Conservation (phyloP, 2,888 invertebrate species). For the Strigamia maritima region DNA sequence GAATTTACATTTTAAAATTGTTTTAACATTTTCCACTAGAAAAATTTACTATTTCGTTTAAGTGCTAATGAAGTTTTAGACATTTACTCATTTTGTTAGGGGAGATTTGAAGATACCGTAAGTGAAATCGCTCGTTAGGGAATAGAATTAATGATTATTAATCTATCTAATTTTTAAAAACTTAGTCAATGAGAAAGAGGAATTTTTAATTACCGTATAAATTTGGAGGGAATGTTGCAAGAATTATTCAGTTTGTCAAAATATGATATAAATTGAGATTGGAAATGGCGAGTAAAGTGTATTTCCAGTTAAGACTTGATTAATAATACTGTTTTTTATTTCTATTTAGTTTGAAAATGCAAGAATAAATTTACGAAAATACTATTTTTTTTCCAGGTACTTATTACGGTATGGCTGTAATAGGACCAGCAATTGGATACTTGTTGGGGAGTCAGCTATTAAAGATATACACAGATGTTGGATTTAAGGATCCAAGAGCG, state of each 20-base stretch:
- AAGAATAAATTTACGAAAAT: not conserved
- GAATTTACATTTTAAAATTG: not conserved
- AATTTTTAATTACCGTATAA: not conserved
- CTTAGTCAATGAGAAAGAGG: not conserved
- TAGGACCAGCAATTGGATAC: constrained; percentile 79
- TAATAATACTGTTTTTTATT: not conserved
- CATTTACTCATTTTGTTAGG: not conserved
- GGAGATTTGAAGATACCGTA: not conserved
- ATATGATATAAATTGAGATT: no score
- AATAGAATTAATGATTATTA: not conserved
- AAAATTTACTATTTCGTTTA: not conserved
- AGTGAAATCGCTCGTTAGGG: not conserved
- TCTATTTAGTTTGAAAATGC: not conserved
- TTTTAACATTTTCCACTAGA: no score
- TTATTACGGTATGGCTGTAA: constrained; percentile 76
- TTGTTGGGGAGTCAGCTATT: constrained; percentile 79
- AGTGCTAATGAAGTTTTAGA: not conserved
- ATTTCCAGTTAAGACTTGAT: not conserved
- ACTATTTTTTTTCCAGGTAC: constrained; percentile 59
- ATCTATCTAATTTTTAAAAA: not conserved
- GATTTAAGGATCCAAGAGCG: constrained; percentile 62
- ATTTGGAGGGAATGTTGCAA: not conserved
- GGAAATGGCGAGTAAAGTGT: no score
- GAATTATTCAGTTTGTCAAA: no score
- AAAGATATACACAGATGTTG: constrained; percentile 71